Evolutionary conservation across 2,797 vertebrate genomes (phyloP), one percentile per base, ranked within the genome.

Genomic region (Megalops cyprinoides): DNA sequence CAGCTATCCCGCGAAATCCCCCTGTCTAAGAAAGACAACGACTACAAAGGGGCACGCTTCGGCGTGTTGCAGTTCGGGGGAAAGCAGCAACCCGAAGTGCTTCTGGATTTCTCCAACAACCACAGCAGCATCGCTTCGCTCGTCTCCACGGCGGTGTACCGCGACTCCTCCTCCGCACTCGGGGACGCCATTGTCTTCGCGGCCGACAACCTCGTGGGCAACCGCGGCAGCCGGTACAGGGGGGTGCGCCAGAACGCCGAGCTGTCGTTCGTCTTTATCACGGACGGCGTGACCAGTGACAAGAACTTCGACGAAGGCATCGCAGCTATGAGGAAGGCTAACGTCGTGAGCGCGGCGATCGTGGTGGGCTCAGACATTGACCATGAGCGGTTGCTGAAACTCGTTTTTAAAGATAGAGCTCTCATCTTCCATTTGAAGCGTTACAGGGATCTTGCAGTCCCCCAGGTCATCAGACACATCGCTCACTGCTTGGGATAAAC

Each of bases 221-320:
- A 75, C 46, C 74, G n/a, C 2, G 12, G 39, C 44, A 75, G 83
- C 1, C 71, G 31, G 5, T 75, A 77, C 31, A 53, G 76, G 51
- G 84, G 83, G 18, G 78, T 81, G 49, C 79, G 84, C 5, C 60
- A 55, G 1, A 74, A 83, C 3, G 83, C 86, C 42, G 83, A 87
- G 69, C 42, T 85, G 14, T 82, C 82, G 0, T 88, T 87, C 79
- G 85, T 87, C 10, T 87, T 88, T 51, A 56, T 86, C 55, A 88
- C 81, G 46, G 81, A 87, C 53, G 86, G 86, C 2, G 77, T 83
- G 74, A 86, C 80, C 18, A 79, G 60, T 28, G 83, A 83, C n/a
- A 79, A 79, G 9, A 79, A 83, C 71, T 77, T 85, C 56, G 65
- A 34, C 1, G 71, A 83, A 25, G 84, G 77, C 10, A 39, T 86